Evolutionary conservation across 2,113 vertebrate genomes (phyloP).

Genomic region (Martes martes): DNA sequence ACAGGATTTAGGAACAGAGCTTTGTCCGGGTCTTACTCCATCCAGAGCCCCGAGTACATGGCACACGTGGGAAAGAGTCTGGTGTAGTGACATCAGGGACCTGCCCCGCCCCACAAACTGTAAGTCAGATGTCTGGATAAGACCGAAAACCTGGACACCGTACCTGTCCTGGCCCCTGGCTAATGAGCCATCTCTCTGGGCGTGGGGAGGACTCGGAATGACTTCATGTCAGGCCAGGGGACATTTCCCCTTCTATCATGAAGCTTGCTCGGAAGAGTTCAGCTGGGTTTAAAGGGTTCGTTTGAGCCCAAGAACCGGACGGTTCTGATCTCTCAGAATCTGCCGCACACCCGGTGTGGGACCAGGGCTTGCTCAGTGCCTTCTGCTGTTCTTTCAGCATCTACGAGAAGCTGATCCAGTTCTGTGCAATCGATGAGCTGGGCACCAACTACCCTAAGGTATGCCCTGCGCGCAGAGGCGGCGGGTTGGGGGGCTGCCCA

Average conservation of each 20-base stretch:
- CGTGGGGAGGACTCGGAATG: not conserved
- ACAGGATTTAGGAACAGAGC: not conserved
- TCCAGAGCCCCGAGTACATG: not conserved
- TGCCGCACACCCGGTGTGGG: fast-evolving
- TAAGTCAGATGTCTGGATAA: not conserved
- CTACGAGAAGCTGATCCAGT: constrained; percentile 99
- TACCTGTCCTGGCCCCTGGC: not conserved
- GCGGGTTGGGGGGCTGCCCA: not conserved
- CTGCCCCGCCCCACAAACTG: not conserved
- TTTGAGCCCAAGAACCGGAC: not conserved
- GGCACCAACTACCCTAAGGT: constrained; percentile 99
- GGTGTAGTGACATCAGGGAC: not conserved
- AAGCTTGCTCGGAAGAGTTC: not conserved
- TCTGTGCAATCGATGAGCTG: constrained; percentile 96
- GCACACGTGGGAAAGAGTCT: not conserved
- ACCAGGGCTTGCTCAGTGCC: not conserved
- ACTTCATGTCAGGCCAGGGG: not conserved
- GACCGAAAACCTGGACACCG: not conserved
- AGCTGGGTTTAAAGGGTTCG: not conserved
- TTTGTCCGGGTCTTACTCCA: not conserved
- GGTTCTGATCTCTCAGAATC: not conserved
- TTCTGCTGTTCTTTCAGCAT: constrained; percentile 86
- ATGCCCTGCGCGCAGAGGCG: fast-evolving
- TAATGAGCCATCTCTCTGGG: not conserved
- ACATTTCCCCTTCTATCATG: not conserved